These are phyloP conservation scores for Hermodice carunculata DNA, from an alignment of 2,888 invertebrate species.

Conservation along the genomic window DNA sequence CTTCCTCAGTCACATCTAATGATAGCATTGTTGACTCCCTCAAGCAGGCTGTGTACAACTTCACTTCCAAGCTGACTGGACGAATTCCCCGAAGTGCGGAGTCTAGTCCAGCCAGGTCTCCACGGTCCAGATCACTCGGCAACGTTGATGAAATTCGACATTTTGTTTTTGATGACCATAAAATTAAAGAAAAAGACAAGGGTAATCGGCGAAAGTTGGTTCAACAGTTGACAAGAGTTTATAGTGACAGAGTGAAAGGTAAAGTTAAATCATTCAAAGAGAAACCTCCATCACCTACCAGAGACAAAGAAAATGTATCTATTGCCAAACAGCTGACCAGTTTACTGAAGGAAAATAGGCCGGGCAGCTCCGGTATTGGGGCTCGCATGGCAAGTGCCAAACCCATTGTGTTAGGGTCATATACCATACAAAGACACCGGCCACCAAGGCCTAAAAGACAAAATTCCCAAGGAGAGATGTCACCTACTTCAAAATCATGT, in stretches of 20 bases:
- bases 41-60: slow-evolving; percentile 51
- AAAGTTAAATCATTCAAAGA: not conserved
- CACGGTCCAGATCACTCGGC: slow-evolving; percentile 14
- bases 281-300: not conserved
- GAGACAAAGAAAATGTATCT: not conserved
- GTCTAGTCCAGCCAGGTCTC: slow-evolving; percentile 11
- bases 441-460: slow-evolving; percentile 29
- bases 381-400: slow-evolving; percentile 80
- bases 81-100: slow-evolving; percentile 10
- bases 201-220: slow-evolving; percentile 20
- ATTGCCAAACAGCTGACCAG: slow-evolving; percentile 18
- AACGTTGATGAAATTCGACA: slow-evolving; percentile 17
- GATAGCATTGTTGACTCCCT: slow-evolving; percentile 52
- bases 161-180: slow-evolving; percentile 6
- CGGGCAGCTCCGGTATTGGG: slow-evolving; percentile 83
- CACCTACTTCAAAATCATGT: no score
- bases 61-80: slow-evolving; percentile 47
- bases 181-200: not conserved
- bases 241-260: slow-evolving; percentile 18
- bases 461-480: no score
- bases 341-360: slow-evolving; percentile 76
- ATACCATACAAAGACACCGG: slow-evolving; percentile 28
- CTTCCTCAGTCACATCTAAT: slow-evolving; percentile 4
- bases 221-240: slow-evolving; percentile 18
- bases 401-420: slow-evolving; percentile 29